Percentiles rank a stretch among this genome's conserved stretches.
Conservation (phyloP, 1,140 invertebrate genomes). For the Megalonaias nervosa region DNA sequence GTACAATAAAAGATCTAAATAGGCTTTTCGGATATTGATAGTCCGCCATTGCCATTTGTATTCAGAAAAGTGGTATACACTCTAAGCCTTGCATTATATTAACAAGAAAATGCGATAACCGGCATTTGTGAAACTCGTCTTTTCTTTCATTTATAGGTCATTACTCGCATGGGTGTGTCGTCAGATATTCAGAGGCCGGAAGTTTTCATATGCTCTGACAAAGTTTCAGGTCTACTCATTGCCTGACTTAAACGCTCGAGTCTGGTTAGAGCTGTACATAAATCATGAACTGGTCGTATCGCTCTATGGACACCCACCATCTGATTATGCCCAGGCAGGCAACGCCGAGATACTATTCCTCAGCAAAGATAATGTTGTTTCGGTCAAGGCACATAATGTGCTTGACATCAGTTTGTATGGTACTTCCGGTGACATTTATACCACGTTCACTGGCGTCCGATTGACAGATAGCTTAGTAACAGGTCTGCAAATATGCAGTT, state of each 20-base stretch:
- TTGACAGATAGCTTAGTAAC: background rate
- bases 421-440: constrained; percentile 1
- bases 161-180: background rate
- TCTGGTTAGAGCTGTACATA: constrained; percentile 9
- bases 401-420: constrained; percentile 11
- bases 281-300: constrained; percentile 6
- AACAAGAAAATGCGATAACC: too few species aligned
- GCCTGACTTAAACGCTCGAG: background rate
- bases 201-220: constrained; percentile 3
- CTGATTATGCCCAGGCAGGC: constrained; percentile 7
- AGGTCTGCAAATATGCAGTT: too few species aligned
- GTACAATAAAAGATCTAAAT: too few species aligned
- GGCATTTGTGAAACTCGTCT: too few species aligned
- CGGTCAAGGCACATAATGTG: background rate
- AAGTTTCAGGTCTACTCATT: constrained; percentile 19
- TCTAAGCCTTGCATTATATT: too few species aligned
- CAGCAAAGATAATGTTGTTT: constrained; percentile 8
- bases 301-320: constrained; percentile 15
- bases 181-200: background rate
- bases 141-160: too few species aligned
- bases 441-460: constrained; percentile 20
- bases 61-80: too few species aligned
- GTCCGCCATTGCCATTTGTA: too few species aligned
- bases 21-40: too few species aligned
- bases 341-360: constrained; percentile 19